phyloP scores from a whole-genome alignment of 2,113 vertebrate genomes.

The Siniperca chuatsi region DNA sequence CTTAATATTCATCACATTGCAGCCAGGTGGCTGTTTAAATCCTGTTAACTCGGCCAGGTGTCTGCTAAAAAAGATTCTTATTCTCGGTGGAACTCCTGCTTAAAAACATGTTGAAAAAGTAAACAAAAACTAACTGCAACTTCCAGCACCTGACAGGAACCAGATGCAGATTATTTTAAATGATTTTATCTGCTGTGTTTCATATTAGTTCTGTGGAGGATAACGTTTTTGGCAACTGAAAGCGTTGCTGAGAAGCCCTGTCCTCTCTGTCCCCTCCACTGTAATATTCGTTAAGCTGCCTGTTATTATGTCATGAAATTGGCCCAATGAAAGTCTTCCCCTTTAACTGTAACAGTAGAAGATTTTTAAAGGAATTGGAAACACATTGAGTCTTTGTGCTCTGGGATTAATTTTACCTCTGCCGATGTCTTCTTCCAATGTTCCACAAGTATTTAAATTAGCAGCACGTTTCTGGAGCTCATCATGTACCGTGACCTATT shows the following conservation, averaged over 20 bases:
- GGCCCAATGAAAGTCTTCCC: constrained; percentile 59
- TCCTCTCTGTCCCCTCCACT: constrained; percentile 21
- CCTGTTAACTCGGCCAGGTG: constrained; percentile 51
- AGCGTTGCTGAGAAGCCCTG: not conserved
- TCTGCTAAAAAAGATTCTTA: constrained; percentile 14
- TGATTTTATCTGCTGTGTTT: constrained; percentile 35
- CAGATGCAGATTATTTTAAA: constrained; percentile 44
- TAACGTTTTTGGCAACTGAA: not conserved
- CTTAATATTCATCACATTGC: constrained; percentile 12
- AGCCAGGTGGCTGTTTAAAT: constrained; percentile 54
- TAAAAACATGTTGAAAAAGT: constrained; percentile 38
- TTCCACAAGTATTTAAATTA: constrained; percentile 61
- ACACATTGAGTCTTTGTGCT: constrained; percentile 51
- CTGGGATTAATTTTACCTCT: constrained; percentile 55
- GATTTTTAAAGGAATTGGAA: constrained; percentile 55
- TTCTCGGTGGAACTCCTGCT: constrained; percentile 14
- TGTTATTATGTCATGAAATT: constrained; percentile 65
- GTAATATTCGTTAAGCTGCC: constrained; percentile 42
- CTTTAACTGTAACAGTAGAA: constrained; percentile 53
- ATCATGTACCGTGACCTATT: constrained; percentile 32
- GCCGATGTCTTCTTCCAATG: constrained; percentile 36
- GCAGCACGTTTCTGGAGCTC: constrained; percentile 59
- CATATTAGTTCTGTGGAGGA: constrained; percentile 15
- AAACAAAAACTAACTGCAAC: constrained; percentile 39
- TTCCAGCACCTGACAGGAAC: constrained; percentile 28